Evolutionary conservation across 2,113 vertebrate species (phyloP), one percentile per base, ranked within the genome.

Genomic region (Pollimyrus isidori): DNA sequence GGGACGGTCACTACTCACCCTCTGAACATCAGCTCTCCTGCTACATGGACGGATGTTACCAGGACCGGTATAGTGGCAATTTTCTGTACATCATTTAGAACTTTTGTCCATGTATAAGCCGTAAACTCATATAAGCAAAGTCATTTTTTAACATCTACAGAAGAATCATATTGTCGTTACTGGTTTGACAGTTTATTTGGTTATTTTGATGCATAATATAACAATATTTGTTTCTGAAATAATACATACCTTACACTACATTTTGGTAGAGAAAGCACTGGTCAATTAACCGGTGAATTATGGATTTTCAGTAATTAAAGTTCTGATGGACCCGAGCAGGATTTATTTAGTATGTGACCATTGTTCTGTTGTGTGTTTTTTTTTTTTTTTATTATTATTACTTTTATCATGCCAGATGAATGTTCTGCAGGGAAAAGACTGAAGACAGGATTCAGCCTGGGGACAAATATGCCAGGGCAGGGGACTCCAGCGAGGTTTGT

Each of bases 1-100:
- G 96, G 95, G 0, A 96, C 96, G 1, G 96, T 96, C 88, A 96
- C 95, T 0, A 96, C 95, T 91, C 95, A 96, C 6, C 52, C 92
- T 19, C 92, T 96, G 89, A 95, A 96, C 90, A 92, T 93, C 90
- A 94, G 90, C 91, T 7, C 94, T 0, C 88, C 94, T 35, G 93
- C 94, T 1, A 92, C 95, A 92, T 95, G 95, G 90, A 90, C 94
- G 0, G 94, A 96, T n/a, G 89, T 95, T 90, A 92, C 90, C 91
- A 91, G 93, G 90, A 65, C 91, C 91, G 95, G 95, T 96, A 89
- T n/a, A 65, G 85, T 86, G 45, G 9, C 45, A n/a, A 9, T 84
- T 46, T 46, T 23, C 82, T 30, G 17, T 10, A 10, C 4, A 15
- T 10, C 10, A 35, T 52, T n/a, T 9, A 7, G 2, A 83, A 35